Evolutionary conservation across 2,888 invertebrate genomes (phyloP).

Genomic region (Timandra comae): DNA sequence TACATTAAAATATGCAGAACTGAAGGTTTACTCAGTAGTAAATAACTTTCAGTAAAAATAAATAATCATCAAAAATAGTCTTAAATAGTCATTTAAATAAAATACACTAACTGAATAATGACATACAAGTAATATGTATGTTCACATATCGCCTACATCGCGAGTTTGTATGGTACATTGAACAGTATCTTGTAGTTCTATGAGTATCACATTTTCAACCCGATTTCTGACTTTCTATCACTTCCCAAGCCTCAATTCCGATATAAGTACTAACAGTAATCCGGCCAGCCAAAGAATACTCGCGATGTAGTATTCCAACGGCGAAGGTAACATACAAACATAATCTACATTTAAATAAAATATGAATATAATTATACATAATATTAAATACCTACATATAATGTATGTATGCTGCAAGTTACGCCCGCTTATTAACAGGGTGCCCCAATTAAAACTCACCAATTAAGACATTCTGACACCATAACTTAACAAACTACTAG

Average conservation of each 20-base stretch:
- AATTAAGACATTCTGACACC: too few species aligned
- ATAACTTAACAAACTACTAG: too few species aligned
- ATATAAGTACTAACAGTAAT: slow-evolving; percentile 25
- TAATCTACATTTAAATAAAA: slow-evolving; percentile 5
- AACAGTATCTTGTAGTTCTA: slow-evolving; percentile 30
- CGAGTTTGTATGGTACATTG: too few species aligned
- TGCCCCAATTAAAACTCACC: slow-evolving; percentile 19
- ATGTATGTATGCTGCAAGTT: slow-evolving; percentile 18
- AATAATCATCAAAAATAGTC: too few species aligned
- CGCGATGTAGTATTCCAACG: slow-evolving; percentile 66
- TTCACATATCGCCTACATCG: too few species aligned
- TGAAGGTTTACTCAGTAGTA: too few species aligned
- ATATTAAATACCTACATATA: slow-evolving; percentile 10
- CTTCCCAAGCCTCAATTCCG: slow-evolving; percentile 24
- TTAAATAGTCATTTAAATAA: too few species aligned
- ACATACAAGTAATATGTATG: too few species aligned
- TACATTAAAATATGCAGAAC: too few species aligned
- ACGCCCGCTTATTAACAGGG: slow-evolving; percentile 12
- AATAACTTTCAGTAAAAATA: too few species aligned
- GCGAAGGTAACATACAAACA: slow-evolving; percentile 53
- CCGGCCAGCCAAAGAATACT: slow-evolving; percentile 57
- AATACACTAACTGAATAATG: too few species aligned
- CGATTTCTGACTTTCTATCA: slow-evolving; percentile 18
- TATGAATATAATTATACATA: slow-evolving; percentile 21
- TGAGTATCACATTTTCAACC: slow-evolving; percentile 22